Evolutionary conservation across 2,113 vertebrate genomes (phyloP), one percentile per base, ranked within the genome.

Genomic region (Dasypus novemcinctus): DNA sequence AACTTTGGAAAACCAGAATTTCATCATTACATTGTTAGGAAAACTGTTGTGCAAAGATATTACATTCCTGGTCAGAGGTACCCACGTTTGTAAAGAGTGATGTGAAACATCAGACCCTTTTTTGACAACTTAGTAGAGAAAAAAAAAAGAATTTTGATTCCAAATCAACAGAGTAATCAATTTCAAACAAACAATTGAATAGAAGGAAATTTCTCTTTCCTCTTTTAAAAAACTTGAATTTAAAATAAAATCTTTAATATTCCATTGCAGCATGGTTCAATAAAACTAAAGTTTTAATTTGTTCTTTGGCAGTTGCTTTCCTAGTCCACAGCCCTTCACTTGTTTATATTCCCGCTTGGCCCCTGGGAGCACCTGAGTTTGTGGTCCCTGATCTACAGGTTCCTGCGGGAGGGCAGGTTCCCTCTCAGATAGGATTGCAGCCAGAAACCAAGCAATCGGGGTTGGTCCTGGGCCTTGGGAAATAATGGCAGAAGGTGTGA

Each of bases 381-480:
- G 3, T 57, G 63, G 31, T 33, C 10, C 12, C 13, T 18, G 7
- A 18, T 0, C 1, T 36, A 41, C 20, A 33, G 9, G 27, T 25
- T 18, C 4, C 54, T 81, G 27, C 15, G 27, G 46, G 49, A 17
- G 17, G 10, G 2, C 25, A 46, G 21, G 14, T 5, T 74, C 43
- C 54, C n/a, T 4, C 31, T 15, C 68, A 36, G 15, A 6, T 5
- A 4, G 74, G 41, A 27, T 18, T 72, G 23, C 8, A 17, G 14
- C 18, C 5, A 29, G 87, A 12, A 46, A 27, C 49, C 33, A 52
- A 27, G 12, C 27, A 5, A 8, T 31, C 38, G 2, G 0, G 11
- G 54, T 12, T 49, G 66, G 66, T 66, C 6, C 7, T 38, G 68
- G 14, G 15, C 23, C 23, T 31, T 6, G 5, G 54, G 43, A 18